Evolutionary conservation across 2,113 vertebrate genomes (phyloP), one percentile per base, ranked within the genome.

Genomic region (Serinus canaria): DNA sequence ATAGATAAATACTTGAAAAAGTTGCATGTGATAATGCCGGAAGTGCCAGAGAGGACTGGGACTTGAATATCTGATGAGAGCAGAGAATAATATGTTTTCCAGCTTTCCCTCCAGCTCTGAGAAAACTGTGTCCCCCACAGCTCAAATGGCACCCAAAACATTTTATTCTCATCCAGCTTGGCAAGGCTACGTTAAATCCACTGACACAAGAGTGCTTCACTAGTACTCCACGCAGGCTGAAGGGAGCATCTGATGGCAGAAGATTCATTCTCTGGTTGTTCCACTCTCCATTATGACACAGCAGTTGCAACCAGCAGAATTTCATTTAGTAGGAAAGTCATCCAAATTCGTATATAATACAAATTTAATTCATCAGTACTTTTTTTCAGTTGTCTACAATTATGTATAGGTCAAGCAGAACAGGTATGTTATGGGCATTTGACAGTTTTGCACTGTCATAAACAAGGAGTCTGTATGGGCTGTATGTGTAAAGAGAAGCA

Each of bases 11-110:
- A 33, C 3, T 2, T 22, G 7, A 19, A 55, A 60, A 44, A 37
- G 12, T 59, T 76, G 5, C 0, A 1, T 62, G 27, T 25, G 43
- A 33, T 44, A 53, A 43, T 27, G 49, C 39, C 76, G 15, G 43
- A 49, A 56, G 35, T 43, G 19, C 35, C 47, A 25, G 43, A 69
- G 24, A 66, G 9, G 15, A 13, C 20, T 50, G 18, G 44, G 18
- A 60, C 37, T 24, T 59, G 13, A 50, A 6, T 67, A 70, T 59
- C 27, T 89, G 67, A 31, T 50, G 25, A 37, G 11, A 50, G 6
- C 25, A 76, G 15, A 67, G 8, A 35, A 24, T 44, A 0, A 2
- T 20, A 19, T 0, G 0, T 76, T 44, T 91, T 66, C 24, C 4
- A 3, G n/a, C 19, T 58, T 89, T 18, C 15, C 9, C 11, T 69